These are phyloP conservation scores for Eremophila alpestris DNA, from an alignment of 2,797 vertebrate genomes.

Conservation along the genomic window DNA sequence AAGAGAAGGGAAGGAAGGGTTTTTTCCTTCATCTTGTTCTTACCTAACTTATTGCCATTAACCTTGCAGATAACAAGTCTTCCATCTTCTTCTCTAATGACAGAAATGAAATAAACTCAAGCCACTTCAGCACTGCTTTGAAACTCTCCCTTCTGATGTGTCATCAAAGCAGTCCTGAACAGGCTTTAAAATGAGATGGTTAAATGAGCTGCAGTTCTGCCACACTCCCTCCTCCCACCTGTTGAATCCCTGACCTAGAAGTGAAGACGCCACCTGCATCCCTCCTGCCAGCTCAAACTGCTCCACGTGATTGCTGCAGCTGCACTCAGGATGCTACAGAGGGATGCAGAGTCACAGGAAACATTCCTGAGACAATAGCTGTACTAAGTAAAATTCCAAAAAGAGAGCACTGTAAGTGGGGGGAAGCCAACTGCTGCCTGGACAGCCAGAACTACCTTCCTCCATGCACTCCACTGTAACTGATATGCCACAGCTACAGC, in stretches of 20 bases:
- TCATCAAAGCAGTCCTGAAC: constrained; percentile 48
- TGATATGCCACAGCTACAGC: not conserved
- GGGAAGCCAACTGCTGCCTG: not conserved
- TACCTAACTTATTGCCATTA: constrained; percentile 63
- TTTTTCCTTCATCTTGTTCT: constrained; percentile 24
- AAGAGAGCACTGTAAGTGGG: not conserved
- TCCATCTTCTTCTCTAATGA: constrained; percentile 31
- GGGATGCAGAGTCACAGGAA: not conserved
- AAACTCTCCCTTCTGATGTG: constrained; percentile 56
- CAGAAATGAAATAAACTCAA: constrained; percentile 36
- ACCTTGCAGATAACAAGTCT: constrained; percentile 9
- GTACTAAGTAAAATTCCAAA: not conserved
- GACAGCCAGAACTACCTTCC: not conserved
- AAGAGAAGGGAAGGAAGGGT: not conserved
- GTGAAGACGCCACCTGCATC: constrained; percentile 17
- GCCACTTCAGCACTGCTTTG: constrained; percentile 48
- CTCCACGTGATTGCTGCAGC: not conserved
- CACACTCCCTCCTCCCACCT: not conserved
- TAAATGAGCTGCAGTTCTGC: constrained; percentile 11
- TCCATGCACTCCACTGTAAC: not conserved
- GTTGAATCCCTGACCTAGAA: constrained; percentile 1
- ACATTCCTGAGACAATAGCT: not conserved
- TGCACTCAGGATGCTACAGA: not conserved
- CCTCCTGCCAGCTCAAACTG: not conserved
- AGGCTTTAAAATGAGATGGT: constrained; percentile 29